A percentile compares a stretch with the other conserved stretches of the same genome.
These are phyloP conservation scores for Perdita meconis DNA, from an alignment of 2,888 invertebrate genomes.

Conservation along the genomic window DNA sequence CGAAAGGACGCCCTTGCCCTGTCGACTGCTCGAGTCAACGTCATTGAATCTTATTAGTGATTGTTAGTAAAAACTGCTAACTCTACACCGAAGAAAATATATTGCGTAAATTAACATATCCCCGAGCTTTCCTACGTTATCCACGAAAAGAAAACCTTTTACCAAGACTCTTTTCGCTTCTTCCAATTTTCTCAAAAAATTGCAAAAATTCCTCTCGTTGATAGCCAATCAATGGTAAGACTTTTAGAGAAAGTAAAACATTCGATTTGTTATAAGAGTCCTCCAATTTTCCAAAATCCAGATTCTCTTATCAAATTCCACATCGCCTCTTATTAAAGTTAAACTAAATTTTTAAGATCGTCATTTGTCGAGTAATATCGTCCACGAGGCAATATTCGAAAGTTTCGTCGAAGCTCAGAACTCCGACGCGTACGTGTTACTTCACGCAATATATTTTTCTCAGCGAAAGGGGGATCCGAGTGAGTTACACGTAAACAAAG, in stretches of 20 bases:
- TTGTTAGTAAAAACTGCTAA: conserved; percentile 71
- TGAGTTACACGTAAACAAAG: conserved; percentile 41
- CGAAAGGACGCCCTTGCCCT: conserved; percentile 88
- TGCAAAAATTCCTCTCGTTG: no score
- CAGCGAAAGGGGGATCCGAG: conserved; percentile 23
- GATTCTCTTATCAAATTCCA: neutral
- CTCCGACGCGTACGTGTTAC: neutral
- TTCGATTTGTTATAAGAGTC: no score
- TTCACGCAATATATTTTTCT: conserved; percentile 57
- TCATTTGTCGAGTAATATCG: neutral
- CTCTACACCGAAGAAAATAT: conserved; percentile 34
- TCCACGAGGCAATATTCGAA: neutral
- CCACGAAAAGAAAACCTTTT: neutral
- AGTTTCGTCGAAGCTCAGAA: neutral
- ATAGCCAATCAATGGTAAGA: no score
- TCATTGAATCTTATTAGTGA: conserved; percentile 76
- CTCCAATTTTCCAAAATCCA: no score
- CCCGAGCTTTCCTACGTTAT: neutral
- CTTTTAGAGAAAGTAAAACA: no score
- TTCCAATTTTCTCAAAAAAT: no score
- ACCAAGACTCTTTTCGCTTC: neutral
- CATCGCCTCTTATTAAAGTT: no score
- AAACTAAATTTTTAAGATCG: no score
- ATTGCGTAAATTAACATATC: conserved; percentile 31
- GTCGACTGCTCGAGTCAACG: conserved; percentile 84